phyloP scores from a whole-genome alignment of 1,140 invertebrate species.

The Ladona fulva region DNA sequence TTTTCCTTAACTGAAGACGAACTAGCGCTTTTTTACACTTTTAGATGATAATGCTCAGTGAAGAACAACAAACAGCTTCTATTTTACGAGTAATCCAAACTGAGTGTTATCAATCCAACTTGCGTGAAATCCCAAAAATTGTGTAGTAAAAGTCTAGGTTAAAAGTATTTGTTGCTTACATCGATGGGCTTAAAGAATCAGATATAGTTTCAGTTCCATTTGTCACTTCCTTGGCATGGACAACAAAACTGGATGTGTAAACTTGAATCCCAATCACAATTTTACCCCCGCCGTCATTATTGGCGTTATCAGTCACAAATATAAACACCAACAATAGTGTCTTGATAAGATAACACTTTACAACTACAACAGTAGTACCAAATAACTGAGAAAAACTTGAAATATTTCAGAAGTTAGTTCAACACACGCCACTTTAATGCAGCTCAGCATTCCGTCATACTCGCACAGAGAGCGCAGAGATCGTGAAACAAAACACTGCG shows the following conservation, averaged over 20 bases:
- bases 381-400: background rate
- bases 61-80: no score
- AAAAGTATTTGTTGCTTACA: background rate
- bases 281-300: background rate
- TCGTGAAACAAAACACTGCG: background rate
- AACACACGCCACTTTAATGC: constrained; percentile 8
- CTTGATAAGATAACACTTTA: background rate
- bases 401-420: background rate
- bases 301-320: background rate
- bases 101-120: no score
- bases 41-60: no score
- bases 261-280: background rate
- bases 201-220: background rate
- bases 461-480: constrained; percentile 6
- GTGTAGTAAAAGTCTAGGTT: no score
- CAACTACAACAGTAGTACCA: background rate
- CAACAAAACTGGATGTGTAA: background rate
- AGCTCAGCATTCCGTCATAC: constrained; percentile 7
- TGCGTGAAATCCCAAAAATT: no score
- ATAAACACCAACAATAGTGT: background rate
- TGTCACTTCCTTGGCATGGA: constrained; percentile 7
- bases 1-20: no score
- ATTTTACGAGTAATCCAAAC: no score
- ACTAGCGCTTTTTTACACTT: no score
- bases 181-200: background rate